phyloP scores from a whole-genome alignment of 2,888 invertebrate species.

The Melanargia galathea region DNA sequence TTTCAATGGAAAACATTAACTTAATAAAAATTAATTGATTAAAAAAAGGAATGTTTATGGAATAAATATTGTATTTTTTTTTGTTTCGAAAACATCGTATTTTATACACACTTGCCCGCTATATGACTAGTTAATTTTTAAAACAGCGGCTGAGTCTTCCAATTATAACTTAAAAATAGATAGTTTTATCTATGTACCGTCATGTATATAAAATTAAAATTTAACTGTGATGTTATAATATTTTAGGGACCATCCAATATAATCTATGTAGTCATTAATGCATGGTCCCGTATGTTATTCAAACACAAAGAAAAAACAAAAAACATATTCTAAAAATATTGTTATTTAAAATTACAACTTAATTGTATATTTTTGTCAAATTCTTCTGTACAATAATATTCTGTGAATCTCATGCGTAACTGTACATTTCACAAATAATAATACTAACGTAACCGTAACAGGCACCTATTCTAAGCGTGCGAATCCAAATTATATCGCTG shows the following conservation, averaged over 20 bases:
- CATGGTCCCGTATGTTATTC: neutral
- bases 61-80: slow-evolving; percentile 36
- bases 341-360: slow-evolving; percentile 29
- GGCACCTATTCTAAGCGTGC: slow-evolving; percentile 10
- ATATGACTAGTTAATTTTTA: slow-evolving; percentile 72
- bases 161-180: slow-evolving; percentile 23
- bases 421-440: slow-evolving; percentile 64
- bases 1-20: slow-evolving; percentile 15
- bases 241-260: neutral
- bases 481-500: slow-evolving; percentile 3
- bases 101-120: slow-evolving; percentile 53
- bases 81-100: slow-evolving; percentile 30
- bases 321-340: slow-evolving; percentile 6
- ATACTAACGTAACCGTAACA: slow-evolving; percentile 7
- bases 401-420: slow-evolving; percentile 80
- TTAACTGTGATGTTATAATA: slow-evolving; percentile 18
- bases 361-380: slow-evolving; percentile 36
- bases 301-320: neutral
- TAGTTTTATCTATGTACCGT: slow-evolving; percentile 4
- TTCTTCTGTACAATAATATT: slow-evolving; percentile 64
- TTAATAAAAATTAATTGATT: neutral
- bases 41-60: slow-evolving; percentile 43
- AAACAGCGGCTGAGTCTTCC: slow-evolving; percentile 57
- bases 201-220: neutral
- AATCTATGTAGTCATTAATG: neutral